Evolutionary conservation across 2,888 invertebrate genomes (phyloP).

Genomic region (Merodon equestris): DNA sequence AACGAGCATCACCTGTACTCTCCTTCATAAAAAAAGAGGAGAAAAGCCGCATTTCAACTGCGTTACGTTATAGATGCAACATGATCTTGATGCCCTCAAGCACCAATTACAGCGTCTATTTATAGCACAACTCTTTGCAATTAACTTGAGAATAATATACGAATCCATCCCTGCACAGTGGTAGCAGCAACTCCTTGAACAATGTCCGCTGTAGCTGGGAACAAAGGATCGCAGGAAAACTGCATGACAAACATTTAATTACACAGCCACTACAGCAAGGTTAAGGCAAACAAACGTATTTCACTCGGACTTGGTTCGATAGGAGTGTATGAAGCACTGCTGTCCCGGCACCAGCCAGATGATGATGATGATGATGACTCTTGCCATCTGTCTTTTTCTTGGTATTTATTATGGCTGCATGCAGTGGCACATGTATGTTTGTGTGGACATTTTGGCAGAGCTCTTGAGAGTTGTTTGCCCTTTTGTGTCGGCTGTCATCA

Average conservation of each 20-base stretch:
- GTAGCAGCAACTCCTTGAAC: conserved; percentile 2
- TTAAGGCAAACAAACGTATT: conserved; percentile 39
- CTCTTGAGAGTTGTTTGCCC: conserved; percentile 43
- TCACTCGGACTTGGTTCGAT: not conserved
- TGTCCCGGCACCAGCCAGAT: conserved; percentile 11
- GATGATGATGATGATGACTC: conserved; percentile 26
- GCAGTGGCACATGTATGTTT: not conserved
- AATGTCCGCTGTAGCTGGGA: not conserved
- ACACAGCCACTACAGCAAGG: conserved; percentile 37
- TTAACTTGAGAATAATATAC: too few species aligned
- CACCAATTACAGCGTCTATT: conserved; percentile 12
- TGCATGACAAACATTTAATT: conserved; percentile 12
- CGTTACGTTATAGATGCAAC: too few species aligned
- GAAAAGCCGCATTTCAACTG: too few species aligned
- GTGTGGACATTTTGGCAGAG: conserved; percentile 49
- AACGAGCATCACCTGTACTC: conserved; percentile 31
- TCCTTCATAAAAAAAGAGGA: too few species aligned
- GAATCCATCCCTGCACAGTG: too few species aligned
- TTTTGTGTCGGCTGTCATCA: conserved; percentile 65
- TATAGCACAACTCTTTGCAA: conserved; percentile 32
- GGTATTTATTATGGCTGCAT: conserved; percentile 13
- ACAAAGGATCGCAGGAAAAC: conserved; percentile 37
- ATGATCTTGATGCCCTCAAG: too few species aligned
- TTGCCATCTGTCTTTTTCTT: conserved; percentile 48
- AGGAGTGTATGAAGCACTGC: conserved; percentile 33